Percentiles rank a stretch among this genome's conserved stretches.
phyloP scores from a whole-genome alignment of 2,797 vertebrate genomes.

The Eulemur albifrons region DNA sequence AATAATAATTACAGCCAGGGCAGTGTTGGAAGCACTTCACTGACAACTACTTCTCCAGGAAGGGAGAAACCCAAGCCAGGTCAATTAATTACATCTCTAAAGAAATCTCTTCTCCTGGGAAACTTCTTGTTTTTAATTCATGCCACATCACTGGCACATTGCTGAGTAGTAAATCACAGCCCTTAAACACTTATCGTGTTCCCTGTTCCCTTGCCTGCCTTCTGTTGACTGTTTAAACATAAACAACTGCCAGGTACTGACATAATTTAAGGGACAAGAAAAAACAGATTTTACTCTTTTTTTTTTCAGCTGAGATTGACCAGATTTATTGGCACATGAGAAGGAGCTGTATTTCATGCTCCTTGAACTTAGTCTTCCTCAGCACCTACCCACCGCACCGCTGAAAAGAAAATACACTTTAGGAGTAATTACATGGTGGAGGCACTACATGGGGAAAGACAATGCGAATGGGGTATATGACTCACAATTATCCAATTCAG shows the following conservation, averaged over 20 bases:
- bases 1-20: conserved; percentile 35
- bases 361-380: not conserved
- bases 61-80: not conserved
- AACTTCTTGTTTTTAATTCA: conserved; percentile 60
- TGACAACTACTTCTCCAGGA: conserved; percentile 19
- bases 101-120: conserved; percentile 51
- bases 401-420: not conserved
- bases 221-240: conserved; percentile 38
- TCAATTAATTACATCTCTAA: conserved; percentile 56
- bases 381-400: not conserved
- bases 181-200: conserved; percentile 56
- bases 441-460: no score
- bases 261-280: conserved; percentile 44
- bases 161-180: conserved; percentile 49
- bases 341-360: not conserved
- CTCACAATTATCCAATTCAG: not conserved
- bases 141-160: conserved; percentile 11
- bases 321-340: not conserved
- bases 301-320: not conserved
- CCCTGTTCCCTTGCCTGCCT: not conserved
- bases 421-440: not conserved
- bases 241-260: conserved; percentile 32
- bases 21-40: conserved; percentile 22
- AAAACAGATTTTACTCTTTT: not conserved
- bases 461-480: not conserved